Evolutionary conservation across 35 echinoderm and acorn worm genomes (phyloP).

Genomic region (Eucidaris tribuloides): DNA sequence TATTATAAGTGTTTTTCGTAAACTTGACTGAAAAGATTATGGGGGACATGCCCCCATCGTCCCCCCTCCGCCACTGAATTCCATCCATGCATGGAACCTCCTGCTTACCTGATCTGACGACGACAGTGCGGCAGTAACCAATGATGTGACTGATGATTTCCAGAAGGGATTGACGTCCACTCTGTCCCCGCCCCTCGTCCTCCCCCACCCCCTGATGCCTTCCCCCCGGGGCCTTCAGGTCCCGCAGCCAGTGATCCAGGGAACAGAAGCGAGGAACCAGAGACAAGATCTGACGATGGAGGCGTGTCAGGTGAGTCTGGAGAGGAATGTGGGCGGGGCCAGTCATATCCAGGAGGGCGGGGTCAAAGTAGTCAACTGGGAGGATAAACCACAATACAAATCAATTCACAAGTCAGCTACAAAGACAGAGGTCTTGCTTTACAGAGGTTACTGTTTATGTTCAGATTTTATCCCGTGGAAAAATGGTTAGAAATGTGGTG

Average conservation of each 20-base stretch:
- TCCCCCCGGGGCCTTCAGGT: slow-evolving; percentile 41
- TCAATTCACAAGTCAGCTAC: not conserved
- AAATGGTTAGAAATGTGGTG: too few species aligned
- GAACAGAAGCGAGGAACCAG: slow-evolving; percentile 78
- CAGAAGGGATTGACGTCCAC: slow-evolving; percentile 30
- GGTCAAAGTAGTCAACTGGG: slow-evolving; percentile 76
- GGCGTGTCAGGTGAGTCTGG: slow-evolving; percentile 84
- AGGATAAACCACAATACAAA: not conserved
- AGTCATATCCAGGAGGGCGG: slow-evolving; percentile 11
- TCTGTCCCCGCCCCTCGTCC: slow-evolving; percentile 8
- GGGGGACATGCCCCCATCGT: too few species aligned
- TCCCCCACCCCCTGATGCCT: not conserved
- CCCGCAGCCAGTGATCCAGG: slow-evolving; percentile 75
- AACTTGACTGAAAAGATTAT: too few species aligned
- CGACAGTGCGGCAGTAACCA: slow-evolving; percentile 79
- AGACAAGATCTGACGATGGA: slow-evolving; percentile 92
- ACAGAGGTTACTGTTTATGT: too few species aligned
- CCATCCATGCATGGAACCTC: too few species aligned
- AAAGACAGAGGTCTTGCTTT: too few species aligned
- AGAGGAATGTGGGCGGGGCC: slow-evolving; percentile 57
- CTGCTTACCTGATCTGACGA: slow-evolving; percentile 58
- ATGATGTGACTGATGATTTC: slow-evolving; percentile 81
- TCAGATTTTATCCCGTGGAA: too few species aligned
- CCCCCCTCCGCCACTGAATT: too few species aligned
- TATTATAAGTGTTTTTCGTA: too few species aligned